Evolutionary conservation across 2,888 invertebrate species (phyloP).

Genomic region (Cylindroiulus punctatus): DNA sequence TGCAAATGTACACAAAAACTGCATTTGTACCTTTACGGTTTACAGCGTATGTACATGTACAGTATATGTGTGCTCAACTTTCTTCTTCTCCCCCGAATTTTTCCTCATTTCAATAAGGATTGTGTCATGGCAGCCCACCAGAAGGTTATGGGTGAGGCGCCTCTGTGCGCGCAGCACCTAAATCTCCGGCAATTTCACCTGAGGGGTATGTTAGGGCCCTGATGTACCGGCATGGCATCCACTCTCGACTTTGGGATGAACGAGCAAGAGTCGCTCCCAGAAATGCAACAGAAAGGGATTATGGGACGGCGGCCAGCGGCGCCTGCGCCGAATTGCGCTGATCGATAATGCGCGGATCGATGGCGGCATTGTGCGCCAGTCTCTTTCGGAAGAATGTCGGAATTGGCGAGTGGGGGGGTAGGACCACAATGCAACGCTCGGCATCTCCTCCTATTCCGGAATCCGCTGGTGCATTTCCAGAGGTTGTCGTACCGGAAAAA

Average conservation of each 20-base stretch:
- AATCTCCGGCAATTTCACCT: neutral
- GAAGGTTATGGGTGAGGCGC: neutral
- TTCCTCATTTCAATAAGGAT: too few species aligned
- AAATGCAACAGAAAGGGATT: neutral
- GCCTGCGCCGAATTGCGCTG: constrained; percentile 1
- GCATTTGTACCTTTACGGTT: too few species aligned
- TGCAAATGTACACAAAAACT: too few species aligned
- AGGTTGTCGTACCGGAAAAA: neutral
- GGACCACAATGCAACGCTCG: constrained; percentile 3
- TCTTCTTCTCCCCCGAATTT: neutral
- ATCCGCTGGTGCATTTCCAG: neutral
- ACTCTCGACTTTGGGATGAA: neutral
- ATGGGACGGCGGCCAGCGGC: neutral
- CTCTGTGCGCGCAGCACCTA: neutral
- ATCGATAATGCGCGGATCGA: constrained; percentile 21
- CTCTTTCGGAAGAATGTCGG: neutral
- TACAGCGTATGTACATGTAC: too few species aligned
- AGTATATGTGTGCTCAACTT: too few species aligned
- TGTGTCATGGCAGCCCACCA: neutral
- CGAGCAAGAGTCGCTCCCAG: neutral
- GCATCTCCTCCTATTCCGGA: neutral
- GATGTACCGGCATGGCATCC: neutral
- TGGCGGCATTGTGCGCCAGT: neutral
- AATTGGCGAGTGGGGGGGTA: constrained; percentile 2
- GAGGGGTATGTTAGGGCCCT: neutral